Evolutionary conservation across 2,797 vertebrate species (phyloP).

Genomic region (Sternotherus odoratus): DNA sequence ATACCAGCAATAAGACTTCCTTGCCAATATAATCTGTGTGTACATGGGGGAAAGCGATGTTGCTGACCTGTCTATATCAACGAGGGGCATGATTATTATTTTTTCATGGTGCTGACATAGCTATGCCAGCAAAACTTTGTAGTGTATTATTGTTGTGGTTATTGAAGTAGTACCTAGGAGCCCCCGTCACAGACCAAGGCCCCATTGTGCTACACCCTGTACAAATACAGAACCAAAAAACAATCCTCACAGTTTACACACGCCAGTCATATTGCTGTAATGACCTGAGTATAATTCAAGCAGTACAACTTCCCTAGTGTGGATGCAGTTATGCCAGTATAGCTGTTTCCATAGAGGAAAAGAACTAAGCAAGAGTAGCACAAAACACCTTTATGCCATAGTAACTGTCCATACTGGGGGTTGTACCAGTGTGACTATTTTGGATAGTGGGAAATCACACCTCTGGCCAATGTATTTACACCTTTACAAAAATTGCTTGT

Average conservation of each 20-base stretch:
- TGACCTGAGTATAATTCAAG: conserved; percentile 16
- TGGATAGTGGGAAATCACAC: neutral
- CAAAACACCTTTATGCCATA: rapidly evolving
- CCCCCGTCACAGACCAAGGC: neutral
- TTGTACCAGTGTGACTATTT: neutral
- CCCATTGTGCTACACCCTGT: neutral
- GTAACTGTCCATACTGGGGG: neutral
- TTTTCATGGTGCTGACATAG: neutral
- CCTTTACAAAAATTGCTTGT: neutral
- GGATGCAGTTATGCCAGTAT: neutral
- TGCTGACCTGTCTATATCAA: neutral
- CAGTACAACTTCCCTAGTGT: neutral
- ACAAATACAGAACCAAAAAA: neutral
- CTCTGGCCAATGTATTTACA: neutral
- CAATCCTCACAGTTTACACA: conserved; percentile 2
- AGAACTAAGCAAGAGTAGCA: neutral
- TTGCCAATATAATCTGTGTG: neutral
- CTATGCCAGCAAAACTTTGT: neutral
- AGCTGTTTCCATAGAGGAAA: neutral
- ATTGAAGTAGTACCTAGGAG: neutral
- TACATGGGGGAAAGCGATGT: no score
- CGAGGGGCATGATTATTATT: neutral
- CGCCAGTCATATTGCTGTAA: neutral
- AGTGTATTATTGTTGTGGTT: no score
- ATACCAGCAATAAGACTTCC: no score